A percentile compares a stretch with the other conserved stretches of the same genome.
phyloP scores from a whole-genome alignment of 2,113 vertebrate genomes.

The Mus spicilegus region DNA sequence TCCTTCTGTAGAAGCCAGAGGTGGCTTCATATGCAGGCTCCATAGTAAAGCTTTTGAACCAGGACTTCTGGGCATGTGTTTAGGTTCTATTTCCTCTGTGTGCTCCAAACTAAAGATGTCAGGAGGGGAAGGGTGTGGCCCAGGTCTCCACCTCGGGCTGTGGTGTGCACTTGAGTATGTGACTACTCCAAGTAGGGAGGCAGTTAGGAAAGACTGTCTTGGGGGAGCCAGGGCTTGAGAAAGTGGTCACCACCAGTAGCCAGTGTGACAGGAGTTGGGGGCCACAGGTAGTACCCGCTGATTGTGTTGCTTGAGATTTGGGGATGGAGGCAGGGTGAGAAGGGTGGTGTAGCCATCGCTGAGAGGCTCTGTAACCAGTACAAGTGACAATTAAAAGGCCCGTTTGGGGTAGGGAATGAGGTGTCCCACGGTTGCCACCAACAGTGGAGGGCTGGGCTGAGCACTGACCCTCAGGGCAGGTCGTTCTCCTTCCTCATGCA shows the following conservation, averaged over 20 bases:
- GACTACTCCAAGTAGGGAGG: too few species aligned
- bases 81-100: not conserved
- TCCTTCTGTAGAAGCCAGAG: not conserved
- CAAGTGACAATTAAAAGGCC: fast-evolving
- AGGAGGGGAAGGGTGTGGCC: not conserved
- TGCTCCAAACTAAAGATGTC: not conserved
- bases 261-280: not conserved
- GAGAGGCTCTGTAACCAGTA: not conserved
- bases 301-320: not conserved
- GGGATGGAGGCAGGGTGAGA: fast-evolving
- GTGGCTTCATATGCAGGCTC: too few species aligned
- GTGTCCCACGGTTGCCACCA: not conserved
- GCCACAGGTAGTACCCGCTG: too few species aligned
- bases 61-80: not conserved
- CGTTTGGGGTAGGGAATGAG: not conserved
- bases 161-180: not conserved
- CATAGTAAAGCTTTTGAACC: not conserved
- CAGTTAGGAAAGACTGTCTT: not conserved
- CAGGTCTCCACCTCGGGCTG: not conserved
- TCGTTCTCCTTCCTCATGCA: fast-evolving
- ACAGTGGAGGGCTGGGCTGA: fast-evolving
- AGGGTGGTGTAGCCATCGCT: fast-evolving
- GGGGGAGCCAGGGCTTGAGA: not conserved
- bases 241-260: not conserved
- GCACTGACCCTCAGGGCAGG: not conserved